A percentile compares a stretch with the other conserved stretches of the same genome.
These are phyloP conservation scores for Drosophila ezoana DNA, from an alignment of 2,888 invertebrate genomes.

Conservation along the genomic window DNA sequence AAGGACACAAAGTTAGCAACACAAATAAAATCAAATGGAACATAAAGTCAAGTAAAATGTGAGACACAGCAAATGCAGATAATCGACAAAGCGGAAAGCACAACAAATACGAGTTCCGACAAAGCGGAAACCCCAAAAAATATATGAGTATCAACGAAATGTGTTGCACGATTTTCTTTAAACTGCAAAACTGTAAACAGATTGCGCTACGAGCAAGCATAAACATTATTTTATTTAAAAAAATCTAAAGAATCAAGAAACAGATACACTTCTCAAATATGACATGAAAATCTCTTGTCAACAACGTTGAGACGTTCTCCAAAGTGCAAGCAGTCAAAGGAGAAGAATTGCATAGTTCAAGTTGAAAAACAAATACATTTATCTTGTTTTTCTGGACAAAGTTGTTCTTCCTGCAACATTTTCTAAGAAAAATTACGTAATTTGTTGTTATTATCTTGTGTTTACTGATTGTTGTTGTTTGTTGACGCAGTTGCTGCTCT, in stretches of 20 bases:
- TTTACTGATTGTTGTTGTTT: constrained; percentile 27
- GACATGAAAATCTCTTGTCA: not conserved
- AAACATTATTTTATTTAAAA: no score
- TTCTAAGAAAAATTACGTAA: constrained; percentile 21
- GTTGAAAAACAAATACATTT: constrained; percentile 6
- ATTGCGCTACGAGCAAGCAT: not conserved
- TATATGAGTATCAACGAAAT: constrained; percentile 15
- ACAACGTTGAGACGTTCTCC: not conserved
- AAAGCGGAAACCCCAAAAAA: not conserved
- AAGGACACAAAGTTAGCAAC: constrained; percentile 6
- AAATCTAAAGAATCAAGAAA: not conserved
- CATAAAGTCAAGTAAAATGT: constrained; percentile 15
- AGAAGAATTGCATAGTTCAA: constrained; percentile 5
- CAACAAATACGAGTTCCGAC: not conserved
- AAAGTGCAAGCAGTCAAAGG: not conserved
- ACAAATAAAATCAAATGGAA: constrained; percentile 22
- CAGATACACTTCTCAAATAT: not conserved
- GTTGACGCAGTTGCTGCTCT: constrained; percentile 25
- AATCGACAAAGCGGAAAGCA: constrained; percentile 21
- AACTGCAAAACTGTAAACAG: not conserved
- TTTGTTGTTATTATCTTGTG: constrained; percentile 55
- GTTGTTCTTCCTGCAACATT: constrained; percentile 1
- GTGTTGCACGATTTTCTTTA: constrained; percentile 5
- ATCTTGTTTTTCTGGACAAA: constrained; percentile 5
- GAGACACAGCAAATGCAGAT: constrained; percentile 21